Conservation (phyloP, 2,888 invertebrate genomes). For the Tenthredo distinguenda region DNA sequence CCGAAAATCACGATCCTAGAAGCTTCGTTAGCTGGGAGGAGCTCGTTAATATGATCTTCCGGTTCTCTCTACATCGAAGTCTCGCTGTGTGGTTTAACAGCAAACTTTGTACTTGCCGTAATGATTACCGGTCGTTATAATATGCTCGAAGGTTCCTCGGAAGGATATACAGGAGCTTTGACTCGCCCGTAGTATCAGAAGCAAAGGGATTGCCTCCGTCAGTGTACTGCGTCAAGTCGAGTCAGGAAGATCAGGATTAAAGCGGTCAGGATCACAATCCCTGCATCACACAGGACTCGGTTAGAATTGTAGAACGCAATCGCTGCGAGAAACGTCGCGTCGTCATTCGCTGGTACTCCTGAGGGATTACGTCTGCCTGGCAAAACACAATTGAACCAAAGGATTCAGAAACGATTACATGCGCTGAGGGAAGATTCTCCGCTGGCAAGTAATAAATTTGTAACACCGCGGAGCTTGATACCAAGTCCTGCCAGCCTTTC, state of each 20-base stretch:
- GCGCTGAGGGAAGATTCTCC: background rate
- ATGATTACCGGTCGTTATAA: slow-evolving; percentile 14
- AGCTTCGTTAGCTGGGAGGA: background rate
- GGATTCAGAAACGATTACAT: slow-evolving; percentile 16
- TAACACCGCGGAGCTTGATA: background rate
- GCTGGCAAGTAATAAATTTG: background rate
- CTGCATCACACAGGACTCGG: background rate
- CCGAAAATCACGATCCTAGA: background rate
- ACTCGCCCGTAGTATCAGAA: background rate
- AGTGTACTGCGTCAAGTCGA: background rate
- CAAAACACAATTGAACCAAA: background rate
- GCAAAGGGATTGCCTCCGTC: background rate
- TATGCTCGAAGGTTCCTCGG: background rate
- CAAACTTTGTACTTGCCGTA: background rate
- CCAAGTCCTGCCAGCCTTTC: background rate
- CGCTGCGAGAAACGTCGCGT: background rate
- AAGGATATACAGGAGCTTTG: background rate
- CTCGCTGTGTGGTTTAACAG: background rate
- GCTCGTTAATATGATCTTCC: background rate
- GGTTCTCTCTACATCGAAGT: background rate
- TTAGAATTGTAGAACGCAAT: background rate
- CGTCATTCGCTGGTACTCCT: background rate
- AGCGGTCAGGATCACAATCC: slow-evolving; percentile 16
- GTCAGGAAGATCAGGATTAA: slow-evolving; percentile 18
- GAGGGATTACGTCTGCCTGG: background rate